These are phyloP conservation scores for Eubasilissa regina DNA, from an alignment of 1,140 invertebrate genomes.

Conservation along the genomic window DNA sequence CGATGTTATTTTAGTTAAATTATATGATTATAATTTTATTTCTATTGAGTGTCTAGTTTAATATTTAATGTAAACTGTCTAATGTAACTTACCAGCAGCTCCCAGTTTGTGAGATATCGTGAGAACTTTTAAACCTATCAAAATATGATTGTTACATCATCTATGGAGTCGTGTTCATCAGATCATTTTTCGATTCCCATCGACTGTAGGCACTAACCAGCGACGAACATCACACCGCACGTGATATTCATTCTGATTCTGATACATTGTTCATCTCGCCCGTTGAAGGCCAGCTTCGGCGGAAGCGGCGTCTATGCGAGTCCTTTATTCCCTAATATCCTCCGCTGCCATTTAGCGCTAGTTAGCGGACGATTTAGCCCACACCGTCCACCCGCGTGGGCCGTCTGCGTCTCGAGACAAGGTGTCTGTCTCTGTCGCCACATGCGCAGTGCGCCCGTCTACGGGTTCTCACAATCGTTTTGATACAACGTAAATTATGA, in stretches of 20 bases:
- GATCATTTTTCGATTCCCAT: too few species aligned
- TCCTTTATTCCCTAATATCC: conserved; percentile 33
- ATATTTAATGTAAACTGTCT: too few species aligned
- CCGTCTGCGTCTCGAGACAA: neutral
- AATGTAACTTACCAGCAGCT: too few species aligned
- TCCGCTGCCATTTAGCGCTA: neutral
- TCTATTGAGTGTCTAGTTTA: too few species aligned
- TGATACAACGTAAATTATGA: conserved; percentile 12
- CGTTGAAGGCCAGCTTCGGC: neutral
- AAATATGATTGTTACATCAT: too few species aligned
- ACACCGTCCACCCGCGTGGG: neutral
- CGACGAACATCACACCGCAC: too few species aligned
- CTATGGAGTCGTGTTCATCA: too few species aligned
- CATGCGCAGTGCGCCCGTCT: neutral
- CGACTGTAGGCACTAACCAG: too few species aligned
- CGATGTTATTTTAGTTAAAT: too few species aligned
- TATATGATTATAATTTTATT: too few species aligned
- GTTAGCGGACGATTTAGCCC: neutral
- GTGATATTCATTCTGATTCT: neutral
- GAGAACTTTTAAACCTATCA: too few species aligned
- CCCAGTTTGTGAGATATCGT: too few species aligned
- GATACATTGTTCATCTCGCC: neutral
- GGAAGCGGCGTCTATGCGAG: conserved; percentile 10
- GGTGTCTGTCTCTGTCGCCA: neutral
- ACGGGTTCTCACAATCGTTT: conserved; percentile 27